phyloP scores from a whole-genome alignment of 2,797 vertebrate genomes.

The Notolepis coatsorum region DNA sequence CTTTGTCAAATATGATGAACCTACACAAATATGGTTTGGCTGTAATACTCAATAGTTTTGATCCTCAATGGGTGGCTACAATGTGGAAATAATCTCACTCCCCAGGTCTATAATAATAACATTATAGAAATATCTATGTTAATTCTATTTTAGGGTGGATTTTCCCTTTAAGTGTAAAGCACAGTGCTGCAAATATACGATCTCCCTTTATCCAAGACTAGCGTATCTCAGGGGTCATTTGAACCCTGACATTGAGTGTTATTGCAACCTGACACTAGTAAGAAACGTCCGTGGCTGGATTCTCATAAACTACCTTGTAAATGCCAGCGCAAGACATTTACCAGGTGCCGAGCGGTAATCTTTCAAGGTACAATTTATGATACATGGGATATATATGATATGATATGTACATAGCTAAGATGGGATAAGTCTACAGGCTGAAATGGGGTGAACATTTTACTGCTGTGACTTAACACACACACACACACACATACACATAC shows the following conservation, averaged over 20 bases:
- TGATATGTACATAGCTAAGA: constrained; percentile 46
- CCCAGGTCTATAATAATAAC: too few relatives aligned
- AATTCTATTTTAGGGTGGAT: too few relatives aligned
- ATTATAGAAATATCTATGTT: too few relatives aligned
- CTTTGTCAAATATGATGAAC: too few relatives aligned
- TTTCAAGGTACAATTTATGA: constrained; percentile 53
- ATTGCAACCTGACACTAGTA: constrained; percentile 53
- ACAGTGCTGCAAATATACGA: too few relatives aligned
- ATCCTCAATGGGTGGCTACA: too few relatives aligned
- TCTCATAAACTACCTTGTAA: constrained; percentile 74
- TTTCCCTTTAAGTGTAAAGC: too few relatives aligned
- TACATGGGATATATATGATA: constrained; percentile 64
- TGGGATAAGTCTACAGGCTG: constrained; percentile 62
- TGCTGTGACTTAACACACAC: background rate
- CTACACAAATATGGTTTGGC: too few relatives aligned
- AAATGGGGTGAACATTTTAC: constrained; percentile 50
- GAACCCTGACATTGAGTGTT: constrained; percentile 57
- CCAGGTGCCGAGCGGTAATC: constrained; percentile 61
- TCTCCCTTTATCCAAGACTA: too few relatives aligned
- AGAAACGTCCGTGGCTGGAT: constrained; percentile 44
- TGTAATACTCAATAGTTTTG: too few relatives aligned
- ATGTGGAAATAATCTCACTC: too few relatives aligned
- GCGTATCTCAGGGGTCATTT: too few relatives aligned
- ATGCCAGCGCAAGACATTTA: constrained; percentile 73
- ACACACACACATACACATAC: background rate